phyloP scores from a whole-genome alignment of 2,113 vertebrate genomes.

The Microcebus lehilahytsara region DNA sequence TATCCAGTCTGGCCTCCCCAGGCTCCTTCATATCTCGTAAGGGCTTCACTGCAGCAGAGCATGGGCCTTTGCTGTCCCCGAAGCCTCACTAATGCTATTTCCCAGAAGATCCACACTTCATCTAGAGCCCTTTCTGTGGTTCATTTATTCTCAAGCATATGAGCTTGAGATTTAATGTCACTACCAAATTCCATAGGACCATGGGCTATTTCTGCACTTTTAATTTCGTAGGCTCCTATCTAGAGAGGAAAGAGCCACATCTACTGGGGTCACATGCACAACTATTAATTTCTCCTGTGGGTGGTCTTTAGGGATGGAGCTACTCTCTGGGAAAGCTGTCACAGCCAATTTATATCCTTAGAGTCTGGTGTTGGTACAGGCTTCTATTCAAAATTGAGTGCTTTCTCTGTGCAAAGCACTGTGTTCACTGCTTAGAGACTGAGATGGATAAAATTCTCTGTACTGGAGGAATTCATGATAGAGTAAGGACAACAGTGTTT shows the following conservation, averaged over 20 bases:
- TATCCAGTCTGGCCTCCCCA: neutral
- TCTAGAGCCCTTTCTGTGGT: neutral
- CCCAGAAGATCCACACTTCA: neutral
- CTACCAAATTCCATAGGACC: neutral
- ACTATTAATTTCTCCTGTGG: neutral
- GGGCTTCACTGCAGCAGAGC: neutral
- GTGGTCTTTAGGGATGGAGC: neutral
- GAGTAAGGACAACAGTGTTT: neutral
- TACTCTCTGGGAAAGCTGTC: neutral
- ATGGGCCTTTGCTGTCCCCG: neutral
- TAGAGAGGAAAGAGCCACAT: neutral
- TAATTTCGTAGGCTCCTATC: neutral
- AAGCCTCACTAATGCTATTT: neutral
- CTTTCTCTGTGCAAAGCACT: neutral
- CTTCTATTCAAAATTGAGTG: neutral
- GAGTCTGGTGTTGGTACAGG: neutral
- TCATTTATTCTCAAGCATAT: neutral
- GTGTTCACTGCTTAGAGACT: conserved; percentile 18
- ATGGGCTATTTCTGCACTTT: neutral
- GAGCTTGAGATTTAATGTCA: neutral
- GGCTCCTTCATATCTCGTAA: neutral
- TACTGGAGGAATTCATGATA: neutral
- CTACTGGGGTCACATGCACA: neutral
- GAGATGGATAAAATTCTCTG: neutral
- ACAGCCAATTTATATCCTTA: neutral